Evolutionary conservation across 2,888 invertebrate genomes (phyloP).

Genomic region (Drosophila borborema): DNA sequence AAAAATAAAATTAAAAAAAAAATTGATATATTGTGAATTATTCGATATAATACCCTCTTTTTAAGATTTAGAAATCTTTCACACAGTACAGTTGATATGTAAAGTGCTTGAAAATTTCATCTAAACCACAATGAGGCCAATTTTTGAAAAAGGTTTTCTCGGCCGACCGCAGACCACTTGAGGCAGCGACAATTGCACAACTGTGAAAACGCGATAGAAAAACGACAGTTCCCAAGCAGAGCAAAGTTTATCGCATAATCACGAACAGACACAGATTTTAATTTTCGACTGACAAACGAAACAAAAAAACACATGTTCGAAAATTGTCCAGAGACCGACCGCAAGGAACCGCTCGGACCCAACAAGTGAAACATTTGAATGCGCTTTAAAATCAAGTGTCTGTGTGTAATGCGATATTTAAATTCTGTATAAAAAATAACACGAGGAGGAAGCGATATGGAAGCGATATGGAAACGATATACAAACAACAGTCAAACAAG

Average conservation of each 20-base stretch:
- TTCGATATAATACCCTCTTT: no score
- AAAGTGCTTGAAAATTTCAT: neutral
- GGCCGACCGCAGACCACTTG: constrained; percentile 35
- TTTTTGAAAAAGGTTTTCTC: constrained; percentile 12
- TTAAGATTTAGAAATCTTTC: neutral
- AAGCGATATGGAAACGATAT: neutral
- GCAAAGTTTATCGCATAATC: constrained; percentile 69
- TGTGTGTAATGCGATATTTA: constrained; percentile 79
- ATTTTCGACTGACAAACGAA: constrained; percentile 55
- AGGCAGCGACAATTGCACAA: constrained; percentile 65
- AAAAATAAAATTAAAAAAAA: no score
- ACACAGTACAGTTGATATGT: constrained; percentile 2
- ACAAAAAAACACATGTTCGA: constrained; percentile 70
- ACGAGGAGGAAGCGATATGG: constrained; percentile 14
- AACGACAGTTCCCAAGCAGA: constrained; percentile 28
- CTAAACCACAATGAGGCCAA: constrained; percentile 23
- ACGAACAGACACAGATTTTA: constrained; percentile 69
- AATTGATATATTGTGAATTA: no score
- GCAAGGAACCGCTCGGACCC: constrained; percentile 17
- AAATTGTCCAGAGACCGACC: constrained; percentile 64
- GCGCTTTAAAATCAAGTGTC: constrained; percentile 71
- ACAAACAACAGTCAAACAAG: constrained; percentile 45
- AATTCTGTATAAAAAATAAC: constrained; percentile 55
- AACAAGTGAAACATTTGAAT: constrained; percentile 77
- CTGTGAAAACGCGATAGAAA: constrained; percentile 51